phyloP scores from a whole-genome alignment of 64 coral and sea anemone genomes.

The Montipora efflorescens region DNA sequence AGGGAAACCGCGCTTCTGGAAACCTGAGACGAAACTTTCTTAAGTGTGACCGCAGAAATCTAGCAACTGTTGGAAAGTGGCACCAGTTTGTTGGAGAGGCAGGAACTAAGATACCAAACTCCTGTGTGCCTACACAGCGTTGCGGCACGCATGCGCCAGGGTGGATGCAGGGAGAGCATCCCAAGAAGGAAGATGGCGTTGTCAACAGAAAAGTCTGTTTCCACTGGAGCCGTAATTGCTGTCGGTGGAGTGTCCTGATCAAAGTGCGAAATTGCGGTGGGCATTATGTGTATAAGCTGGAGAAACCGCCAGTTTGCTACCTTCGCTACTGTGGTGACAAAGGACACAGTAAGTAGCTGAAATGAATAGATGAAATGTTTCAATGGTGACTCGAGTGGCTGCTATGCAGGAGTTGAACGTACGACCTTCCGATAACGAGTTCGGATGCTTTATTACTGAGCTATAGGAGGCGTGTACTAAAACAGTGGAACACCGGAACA shows the following conservation, averaged over 20 bases:
- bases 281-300: conserved; percentile 34
- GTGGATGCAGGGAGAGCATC: conserved; percentile 62
- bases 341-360: conserved; percentile 23
- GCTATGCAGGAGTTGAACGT: too few relatives aligned
- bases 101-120: conserved; percentile 63
- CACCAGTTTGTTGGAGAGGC: conserved; percentile 48
- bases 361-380: too few relatives aligned
- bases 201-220: conserved; percentile 30
- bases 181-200: conserved; percentile 18
- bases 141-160: conserved; percentile 64
- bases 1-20: conserved; percentile 28
- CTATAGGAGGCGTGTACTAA: too few relatives aligned
- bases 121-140: conserved; percentile 46
- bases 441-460: too few relatives aligned
- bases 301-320: conserved; percentile 17
- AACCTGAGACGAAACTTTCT: conserved; percentile 4
- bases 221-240: conserved; percentile 39
- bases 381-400: too few relatives aligned
- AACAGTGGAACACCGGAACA: too few relatives aligned
- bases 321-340: conserved; percentile 34
- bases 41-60: conserved; percentile 7
- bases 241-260: conserved; percentile 26
- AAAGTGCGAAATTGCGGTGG: conserved; percentile 10
- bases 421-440: too few relatives aligned
- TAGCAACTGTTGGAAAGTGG: conserved; percentile 37